Conservation (phyloP, 1,140 invertebrate genomes). For the Aethina tumida region DNA sequence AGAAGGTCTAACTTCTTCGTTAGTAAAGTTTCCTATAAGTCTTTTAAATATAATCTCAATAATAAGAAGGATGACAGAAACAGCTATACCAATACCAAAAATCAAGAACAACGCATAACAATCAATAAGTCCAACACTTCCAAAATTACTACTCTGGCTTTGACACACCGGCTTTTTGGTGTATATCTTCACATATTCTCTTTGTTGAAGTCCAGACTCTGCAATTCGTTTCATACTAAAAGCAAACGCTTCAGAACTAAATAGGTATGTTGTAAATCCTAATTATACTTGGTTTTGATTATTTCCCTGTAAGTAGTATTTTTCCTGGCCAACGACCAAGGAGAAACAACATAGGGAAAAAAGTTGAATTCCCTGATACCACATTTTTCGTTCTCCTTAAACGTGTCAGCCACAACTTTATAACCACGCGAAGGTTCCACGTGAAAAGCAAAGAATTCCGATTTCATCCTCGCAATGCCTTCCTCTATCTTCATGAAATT, state of each 20-base stretch:
- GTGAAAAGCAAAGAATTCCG: slow-evolving; percentile 52
- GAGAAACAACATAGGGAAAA: too few species aligned
- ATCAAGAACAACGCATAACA: slow-evolving; percentile 24
- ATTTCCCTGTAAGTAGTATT: slow-evolving; percentile 49
- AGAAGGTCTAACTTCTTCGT: too few species aligned
- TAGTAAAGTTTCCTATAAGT: too few species aligned
- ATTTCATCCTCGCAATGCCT: slow-evolving; percentile 43
- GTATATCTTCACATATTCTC: slow-evolving; percentile 43
- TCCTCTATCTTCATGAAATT: slow-evolving; percentile 45
- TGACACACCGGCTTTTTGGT: slow-evolving; percentile 44
- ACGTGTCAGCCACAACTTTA: slow-evolving; percentile 48
- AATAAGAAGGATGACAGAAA: too few species aligned
- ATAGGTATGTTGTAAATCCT: too few species aligned
- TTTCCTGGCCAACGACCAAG: too few species aligned
- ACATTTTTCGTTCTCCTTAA: slow-evolving; percentile 52
- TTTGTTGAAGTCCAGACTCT: slow-evolving; percentile 45
- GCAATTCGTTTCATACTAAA: slow-evolving; percentile 43
- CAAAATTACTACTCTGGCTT: slow-evolving; percentile 17
- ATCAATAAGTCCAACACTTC: slow-evolving; percentile 23
- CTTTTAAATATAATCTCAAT: too few species aligned
- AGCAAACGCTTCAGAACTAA: too few species aligned
- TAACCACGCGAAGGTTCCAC: slow-evolving; percentile 46
- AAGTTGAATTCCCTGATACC: too few species aligned
- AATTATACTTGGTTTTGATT: slow-evolving; percentile 45
- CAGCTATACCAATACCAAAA: slow-evolving; percentile 21